Evolutionary conservation across 2,888 invertebrate genomes (phyloP).

Genomic region (Leucoma salicis): DNA sequence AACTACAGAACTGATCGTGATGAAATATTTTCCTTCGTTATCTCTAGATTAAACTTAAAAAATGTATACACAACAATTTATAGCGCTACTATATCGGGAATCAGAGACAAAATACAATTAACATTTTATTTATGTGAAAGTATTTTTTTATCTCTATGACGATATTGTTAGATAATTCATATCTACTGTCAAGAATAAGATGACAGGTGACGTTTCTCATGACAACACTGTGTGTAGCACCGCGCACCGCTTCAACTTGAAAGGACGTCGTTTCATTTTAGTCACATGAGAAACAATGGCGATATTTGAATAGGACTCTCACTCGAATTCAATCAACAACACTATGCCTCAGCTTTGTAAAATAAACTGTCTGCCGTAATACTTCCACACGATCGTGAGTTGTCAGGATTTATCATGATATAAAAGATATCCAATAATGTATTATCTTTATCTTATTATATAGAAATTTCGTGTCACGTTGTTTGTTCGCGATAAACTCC

Average conservation of each 20-base stretch:
- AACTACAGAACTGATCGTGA: conserved; percentile 18
- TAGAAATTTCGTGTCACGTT: too few relatives aligned
- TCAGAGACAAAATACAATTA: conserved; percentile 14
- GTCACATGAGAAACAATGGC: conserved; percentile 62
- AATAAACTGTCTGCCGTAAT: conserved; percentile 11
- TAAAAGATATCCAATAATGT: too few relatives aligned
- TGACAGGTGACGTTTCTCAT: conserved; percentile 52
- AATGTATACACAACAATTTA: too few relatives aligned
- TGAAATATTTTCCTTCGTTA: conserved; percentile 24
- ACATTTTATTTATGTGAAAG: conserved; percentile 19
- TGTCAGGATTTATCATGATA: not conserved
- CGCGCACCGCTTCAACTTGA: conserved; percentile 36
- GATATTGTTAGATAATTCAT: conserved; percentile 16
- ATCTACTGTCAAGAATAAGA: conserved; percentile 44
- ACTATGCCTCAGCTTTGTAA: conserved; percentile 44
- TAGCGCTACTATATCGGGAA: too few relatives aligned
- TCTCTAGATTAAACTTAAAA: too few relatives aligned
- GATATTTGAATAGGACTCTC: conserved; percentile 64
- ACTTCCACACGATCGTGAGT: not conserved
- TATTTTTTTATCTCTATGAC: conserved; percentile 13
- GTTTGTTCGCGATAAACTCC: too few relatives aligned
- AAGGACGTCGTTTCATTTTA: conserved; percentile 61
- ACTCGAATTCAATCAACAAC: conserved; percentile 67
- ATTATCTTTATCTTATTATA: too few relatives aligned
- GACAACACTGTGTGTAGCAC: conserved; percentile 35